phyloP scores from a whole-genome alignment of 1,140 invertebrate species.

The Conopomorpha cramerella region DNA sequence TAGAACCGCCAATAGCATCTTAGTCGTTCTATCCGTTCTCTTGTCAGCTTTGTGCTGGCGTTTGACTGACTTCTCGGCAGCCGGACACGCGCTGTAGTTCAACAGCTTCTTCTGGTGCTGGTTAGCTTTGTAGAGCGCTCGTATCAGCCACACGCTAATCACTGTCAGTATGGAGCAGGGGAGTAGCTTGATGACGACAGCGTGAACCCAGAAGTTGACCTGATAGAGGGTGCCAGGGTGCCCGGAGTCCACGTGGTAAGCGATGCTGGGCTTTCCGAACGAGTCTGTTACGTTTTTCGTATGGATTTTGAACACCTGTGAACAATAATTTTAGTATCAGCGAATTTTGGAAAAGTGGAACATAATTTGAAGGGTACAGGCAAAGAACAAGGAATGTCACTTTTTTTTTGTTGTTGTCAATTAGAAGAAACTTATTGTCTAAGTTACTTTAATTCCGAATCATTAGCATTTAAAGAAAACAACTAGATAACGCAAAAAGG shows the following conservation, averaged over 20 bases:
- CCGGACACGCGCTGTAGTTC: slow-evolving; percentile 53
- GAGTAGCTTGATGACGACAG: slow-evolving; percentile 78
- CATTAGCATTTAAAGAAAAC: too few relatives aligned
- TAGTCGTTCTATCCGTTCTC: slow-evolving; percentile 81
- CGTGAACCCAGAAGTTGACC: slow-evolving; percentile 74
- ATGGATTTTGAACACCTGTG: slow-evolving; percentile 9
- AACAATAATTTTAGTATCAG: too few relatives aligned
- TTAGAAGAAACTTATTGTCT: too few relatives aligned
- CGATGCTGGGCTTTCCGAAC: slow-evolving; percentile 25
- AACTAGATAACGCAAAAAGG: too few relatives aligned
- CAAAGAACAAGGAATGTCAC: too few relatives aligned
- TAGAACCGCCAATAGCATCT: slow-evolving; percentile 82
- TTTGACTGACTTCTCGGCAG: slow-evolving; percentile 4
- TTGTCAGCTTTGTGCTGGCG: slow-evolving; percentile 49
- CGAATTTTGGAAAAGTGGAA: too few relatives aligned
- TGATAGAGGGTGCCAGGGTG: slow-evolving; percentile 56
- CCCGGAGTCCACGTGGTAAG: slow-evolving; percentile 65
- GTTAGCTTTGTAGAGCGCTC: slow-evolving; percentile 65
- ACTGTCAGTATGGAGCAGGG: slow-evolving; percentile 76
- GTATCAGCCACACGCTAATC: slow-evolving; percentile 73
- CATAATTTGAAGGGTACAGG: too few relatives aligned
- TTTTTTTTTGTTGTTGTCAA: too few relatives aligned
- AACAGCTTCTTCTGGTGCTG: slow-evolving; percentile 63
- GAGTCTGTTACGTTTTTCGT: slow-evolving; percentile 5
- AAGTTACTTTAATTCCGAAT: too few relatives aligned